Evolutionary conservation across 1,140 invertebrate species (phyloP).

Genomic region (Drosophila pandora): DNA sequence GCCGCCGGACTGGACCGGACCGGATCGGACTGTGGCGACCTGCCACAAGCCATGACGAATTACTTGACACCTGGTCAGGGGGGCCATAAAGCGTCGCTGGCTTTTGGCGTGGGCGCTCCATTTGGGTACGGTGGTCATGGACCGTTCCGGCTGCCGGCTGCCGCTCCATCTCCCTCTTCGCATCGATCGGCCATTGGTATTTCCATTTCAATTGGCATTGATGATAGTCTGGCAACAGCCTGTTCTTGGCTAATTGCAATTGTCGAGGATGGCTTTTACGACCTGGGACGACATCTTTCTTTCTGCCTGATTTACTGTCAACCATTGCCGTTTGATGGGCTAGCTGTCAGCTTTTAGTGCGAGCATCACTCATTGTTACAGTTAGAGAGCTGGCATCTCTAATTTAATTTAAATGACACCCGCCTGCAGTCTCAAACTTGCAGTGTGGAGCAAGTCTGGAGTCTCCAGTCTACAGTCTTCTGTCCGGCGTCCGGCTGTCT

Average conservation of each 20-base stretch:
- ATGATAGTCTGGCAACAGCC: conserved; percentile 31
- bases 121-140: conserved; percentile 12
- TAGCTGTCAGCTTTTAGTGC: conserved; percentile 72
- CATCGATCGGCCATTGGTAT: conserved; percentile 4
- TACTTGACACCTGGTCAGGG: conserved; percentile 63
- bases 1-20: conserved; percentile 52
- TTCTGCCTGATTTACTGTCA: conserved; percentile 60
- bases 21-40: conserved; percentile 29
- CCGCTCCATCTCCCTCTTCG: conserved; percentile 4
- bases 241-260: conserved; percentile 64
- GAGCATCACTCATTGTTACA: conserved; percentile 81
- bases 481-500: not conserved
- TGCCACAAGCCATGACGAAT: conserved; percentile 74
- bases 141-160: conserved; percentile 25
- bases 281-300: conserved; percentile 47
- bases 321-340: conserved; percentile 47
- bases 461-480: too few species aligned
- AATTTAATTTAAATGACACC: conserved; percentile 82
- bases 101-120: conserved; percentile 52
- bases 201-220: conserved; percentile 69
- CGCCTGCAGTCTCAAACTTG: conserved; percentile 18
- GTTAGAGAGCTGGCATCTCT: conserved; percentile 77
- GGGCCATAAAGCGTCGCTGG: conserved; percentile 25
- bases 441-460: not conserved
- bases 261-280: conserved; percentile 21